Evolutionary conservation across 2,113 vertebrate genomes (phyloP), one percentile per base, ranked within the genome.

Genomic region (Syngnathoides biaculeatus): DNA sequence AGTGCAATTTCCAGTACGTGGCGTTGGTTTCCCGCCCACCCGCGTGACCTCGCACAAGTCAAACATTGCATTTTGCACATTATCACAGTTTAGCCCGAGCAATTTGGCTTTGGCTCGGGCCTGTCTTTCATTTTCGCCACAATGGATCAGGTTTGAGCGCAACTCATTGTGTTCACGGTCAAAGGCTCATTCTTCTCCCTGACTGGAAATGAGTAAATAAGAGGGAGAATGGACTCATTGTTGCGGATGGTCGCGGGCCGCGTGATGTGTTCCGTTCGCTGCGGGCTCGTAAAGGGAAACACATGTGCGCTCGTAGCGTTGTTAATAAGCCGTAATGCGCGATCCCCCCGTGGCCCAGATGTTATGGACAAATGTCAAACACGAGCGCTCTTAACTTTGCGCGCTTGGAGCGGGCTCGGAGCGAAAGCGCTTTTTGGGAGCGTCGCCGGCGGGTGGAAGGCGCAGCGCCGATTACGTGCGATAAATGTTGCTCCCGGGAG

Each of bases 301-400:
- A 93, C 90, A 92, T 93, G 87, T 90, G 89, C 85, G 86, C 77
- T 83, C 78, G 86, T 88, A 89, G 85, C 89, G 73, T 89, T 88
- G 90, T 87, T 93, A 92, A 92, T 90, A 92, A 87, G 88, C 87
- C 88, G 84, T 79, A 74, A 86, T 78, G 78, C 45, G 48, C 80
- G 82, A 86, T 89, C 79, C 89, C 85, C 88, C 77, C 77, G 82
- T 84, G 86, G 82, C 89, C 38, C 89, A 91, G 90, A 92, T 92
- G 90, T 91, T 91, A 89, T 89, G 88, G 87, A 89, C 84, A 82
- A 89, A 92, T 88, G 90, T 91, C 91, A 92, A 92, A 90, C 90
- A 89, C 90, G 90, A 89, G 89, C 73, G 79, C 84, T 87, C 78
- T 87, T 71, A 61, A 71, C 83, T 35, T n/a, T 87, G 82, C 80